Conservation (phyloP, 2,797 vertebrate species). For the Simalia tracyae region DNA sequence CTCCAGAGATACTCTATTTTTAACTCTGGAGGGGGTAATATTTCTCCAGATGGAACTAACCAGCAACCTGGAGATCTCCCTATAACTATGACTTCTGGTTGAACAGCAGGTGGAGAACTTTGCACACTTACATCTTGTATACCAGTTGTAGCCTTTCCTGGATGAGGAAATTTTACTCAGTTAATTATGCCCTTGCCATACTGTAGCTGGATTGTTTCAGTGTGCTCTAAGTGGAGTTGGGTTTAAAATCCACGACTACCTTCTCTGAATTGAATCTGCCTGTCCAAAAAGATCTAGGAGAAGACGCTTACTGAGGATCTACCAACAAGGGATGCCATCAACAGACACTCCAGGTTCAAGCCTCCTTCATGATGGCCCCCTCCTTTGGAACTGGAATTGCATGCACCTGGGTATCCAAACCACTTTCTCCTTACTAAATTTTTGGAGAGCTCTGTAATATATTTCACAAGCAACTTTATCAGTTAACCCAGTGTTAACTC, state of each 20-base stretch:
- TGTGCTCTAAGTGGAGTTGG: not conserved
- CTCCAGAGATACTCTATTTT: not conserved
- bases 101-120: not conserved
- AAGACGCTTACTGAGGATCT: not conserved
- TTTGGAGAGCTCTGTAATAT: not conserved
- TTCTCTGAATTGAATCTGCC: not conserved
- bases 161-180: not conserved
- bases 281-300: too few species aligned
- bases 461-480: not conserved
- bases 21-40: not conserved
- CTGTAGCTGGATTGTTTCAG: not conserved
- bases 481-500: too few species aligned
- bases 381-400: not conserved
- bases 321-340: not conserved
- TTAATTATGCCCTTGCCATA: not conserved
- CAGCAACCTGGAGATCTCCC: not conserved
- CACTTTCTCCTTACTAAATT: not conserved
- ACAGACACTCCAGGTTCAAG: not conserved
- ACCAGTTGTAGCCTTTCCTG: not conserved
- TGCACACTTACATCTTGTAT: not conserved
- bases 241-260: not conserved
- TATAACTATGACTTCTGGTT: not conserved
- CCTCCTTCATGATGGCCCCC: not conserved
- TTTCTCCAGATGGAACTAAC: not conserved
- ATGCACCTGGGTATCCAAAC: not conserved